phyloP scores from a whole-genome alignment of 2,113 vertebrate genomes.

The Atrichornis clamosus region DNA sequence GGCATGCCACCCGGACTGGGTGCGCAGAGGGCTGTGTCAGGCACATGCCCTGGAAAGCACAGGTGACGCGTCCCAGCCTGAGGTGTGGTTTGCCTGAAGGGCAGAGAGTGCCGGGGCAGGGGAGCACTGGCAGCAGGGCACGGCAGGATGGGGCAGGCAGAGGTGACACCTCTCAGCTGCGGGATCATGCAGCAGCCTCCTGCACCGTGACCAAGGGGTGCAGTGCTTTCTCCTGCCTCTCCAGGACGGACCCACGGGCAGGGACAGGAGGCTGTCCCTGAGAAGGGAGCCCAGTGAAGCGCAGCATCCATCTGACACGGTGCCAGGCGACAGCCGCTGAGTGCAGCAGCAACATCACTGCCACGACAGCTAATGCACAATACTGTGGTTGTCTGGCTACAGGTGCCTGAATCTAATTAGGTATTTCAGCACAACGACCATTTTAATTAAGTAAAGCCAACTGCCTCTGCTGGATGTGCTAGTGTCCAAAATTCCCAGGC shows the following conservation, averaged over 20 bases:
- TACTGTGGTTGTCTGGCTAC: constrained; percentile 1
- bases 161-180: not conserved
- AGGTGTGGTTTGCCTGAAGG: not conserved
- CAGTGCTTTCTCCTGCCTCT: not conserved
- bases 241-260: not conserved
- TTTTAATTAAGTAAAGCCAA: constrained; percentile 54
- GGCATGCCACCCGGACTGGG: not conserved
- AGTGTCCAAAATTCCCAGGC: not conserved
- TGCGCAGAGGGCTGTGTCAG: too few relatives aligned
- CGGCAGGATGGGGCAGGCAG: not conserved
- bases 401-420: constrained; percentile 48
- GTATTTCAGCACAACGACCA: not conserved
- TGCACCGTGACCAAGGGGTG: not conserved
- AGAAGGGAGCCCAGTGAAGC: not conserved
- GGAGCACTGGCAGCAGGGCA: not conserved
- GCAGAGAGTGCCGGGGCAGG: not conserved
- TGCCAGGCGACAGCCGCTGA: not conserved
- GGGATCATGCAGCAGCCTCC: not conserved
- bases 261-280: not conserved
- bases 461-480: not conserved
- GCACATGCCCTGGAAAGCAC: not conserved
- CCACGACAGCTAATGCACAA: not conserved
- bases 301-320: not conserved
- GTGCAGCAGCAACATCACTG: not conserved
- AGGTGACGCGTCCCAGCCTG: not conserved